Conservation (phyloP, 2,113 vertebrate species). For the Budorcas taxicolor region DNA sequence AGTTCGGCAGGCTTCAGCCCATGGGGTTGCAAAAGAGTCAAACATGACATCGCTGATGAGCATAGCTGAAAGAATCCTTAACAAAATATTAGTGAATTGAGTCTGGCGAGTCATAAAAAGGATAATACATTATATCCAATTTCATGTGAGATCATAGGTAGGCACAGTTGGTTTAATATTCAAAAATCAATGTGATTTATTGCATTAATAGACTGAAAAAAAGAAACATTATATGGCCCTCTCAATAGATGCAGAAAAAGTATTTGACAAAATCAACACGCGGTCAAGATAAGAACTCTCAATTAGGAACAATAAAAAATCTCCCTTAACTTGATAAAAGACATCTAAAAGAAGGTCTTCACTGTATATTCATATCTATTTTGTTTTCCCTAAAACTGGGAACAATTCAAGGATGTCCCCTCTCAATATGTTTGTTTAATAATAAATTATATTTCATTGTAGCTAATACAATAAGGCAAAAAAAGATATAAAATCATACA, state of each 20-base stretch:
- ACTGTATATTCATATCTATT: neutral
- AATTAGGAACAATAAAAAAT: neutral
- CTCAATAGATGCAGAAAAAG: neutral
- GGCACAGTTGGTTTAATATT: neutral
- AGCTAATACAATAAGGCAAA: neutral
- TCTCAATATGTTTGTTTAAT: neutral
- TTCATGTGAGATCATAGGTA: neutral
- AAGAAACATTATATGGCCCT: neutral
- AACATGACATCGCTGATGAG: neutral
- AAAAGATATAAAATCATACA: neutral
- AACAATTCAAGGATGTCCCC: neutral
- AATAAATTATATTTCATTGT: neutral
- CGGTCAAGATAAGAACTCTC: neutral
- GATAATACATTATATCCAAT: neutral
- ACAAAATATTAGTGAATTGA: neutral
- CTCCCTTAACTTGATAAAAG: neutral
- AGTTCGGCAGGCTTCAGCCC: neutral
- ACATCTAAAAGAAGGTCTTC: neutral
- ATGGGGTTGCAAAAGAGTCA: neutral
- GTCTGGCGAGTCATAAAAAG: neutral
- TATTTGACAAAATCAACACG: neutral
- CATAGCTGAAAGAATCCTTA: neutral
- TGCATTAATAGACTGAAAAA: neutral
- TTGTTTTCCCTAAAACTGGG: neutral
- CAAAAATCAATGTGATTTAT: neutral